phyloP scores from a whole-genome alignment of 2,888 invertebrate species.

The Pollenia griseotomentosa region DNA sequence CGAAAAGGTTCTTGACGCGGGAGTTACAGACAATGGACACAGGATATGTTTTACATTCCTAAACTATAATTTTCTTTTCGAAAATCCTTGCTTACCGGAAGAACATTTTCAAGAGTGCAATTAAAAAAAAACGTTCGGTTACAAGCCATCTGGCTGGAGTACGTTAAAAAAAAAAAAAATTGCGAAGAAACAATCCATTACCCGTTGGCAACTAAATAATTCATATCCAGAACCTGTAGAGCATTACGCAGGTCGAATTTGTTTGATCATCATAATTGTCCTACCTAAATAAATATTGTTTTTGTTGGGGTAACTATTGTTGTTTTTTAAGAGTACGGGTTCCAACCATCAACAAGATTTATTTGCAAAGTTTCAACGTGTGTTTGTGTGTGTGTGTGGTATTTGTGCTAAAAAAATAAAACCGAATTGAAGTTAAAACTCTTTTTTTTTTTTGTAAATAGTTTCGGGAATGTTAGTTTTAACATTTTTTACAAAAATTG shows the following conservation, averaged over 20 bases:
- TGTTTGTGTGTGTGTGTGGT: not conserved
- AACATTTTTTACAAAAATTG: slow-evolving; percentile 40
- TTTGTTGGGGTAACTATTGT: not conserved
- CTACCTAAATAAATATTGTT: not conserved
- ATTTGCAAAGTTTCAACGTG: slow-evolving; percentile 21
- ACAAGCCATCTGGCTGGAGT: too few relatives aligned
- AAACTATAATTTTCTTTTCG: too few relatives aligned
- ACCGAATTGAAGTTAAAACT: slow-evolving; percentile 21
- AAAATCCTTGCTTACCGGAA: too few relatives aligned
- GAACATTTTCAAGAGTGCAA: too few relatives aligned
- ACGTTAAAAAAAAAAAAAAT: too few relatives aligned
- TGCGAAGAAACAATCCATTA: too few relatives aligned
- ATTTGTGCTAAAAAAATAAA: slow-evolving; percentile 26
- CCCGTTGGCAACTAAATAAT: too few relatives aligned
- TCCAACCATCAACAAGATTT: slow-evolving; percentile 30
- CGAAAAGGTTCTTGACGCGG: too few relatives aligned
- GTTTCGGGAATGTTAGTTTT: slow-evolving; percentile 43
- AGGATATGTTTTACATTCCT: too few relatives aligned
- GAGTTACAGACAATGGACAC: too few relatives aligned
- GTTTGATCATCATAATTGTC: not conserved
- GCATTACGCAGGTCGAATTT: not conserved
- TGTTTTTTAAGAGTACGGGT: not conserved
- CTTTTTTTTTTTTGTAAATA: slow-evolving; percentile 1
- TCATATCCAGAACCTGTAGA: not conserved
- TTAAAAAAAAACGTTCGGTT: too few relatives aligned